phyloP scores from a whole-genome alignment of 92 coral and sea anemone genomes.

The Porites evermanni region DNA sequence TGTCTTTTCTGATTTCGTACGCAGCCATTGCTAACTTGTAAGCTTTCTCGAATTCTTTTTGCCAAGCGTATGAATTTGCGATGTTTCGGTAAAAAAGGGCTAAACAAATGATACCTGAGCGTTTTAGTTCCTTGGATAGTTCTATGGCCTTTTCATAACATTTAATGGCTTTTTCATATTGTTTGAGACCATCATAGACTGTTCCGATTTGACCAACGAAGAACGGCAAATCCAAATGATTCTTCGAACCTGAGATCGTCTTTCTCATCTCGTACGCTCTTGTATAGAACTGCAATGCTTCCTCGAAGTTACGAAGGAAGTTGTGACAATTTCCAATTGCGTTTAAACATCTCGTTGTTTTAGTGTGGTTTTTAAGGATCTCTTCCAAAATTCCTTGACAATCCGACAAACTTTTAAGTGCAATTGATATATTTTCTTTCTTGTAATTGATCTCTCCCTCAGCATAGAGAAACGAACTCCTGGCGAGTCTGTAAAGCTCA shows the following conservation, averaged over 20 bases:
- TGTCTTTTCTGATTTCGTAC: conserved; percentile 8
- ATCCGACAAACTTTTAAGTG: conserved; percentile 31
- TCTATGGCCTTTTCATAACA: conserved; percentile 9
- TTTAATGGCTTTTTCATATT: conserved; percentile 2
- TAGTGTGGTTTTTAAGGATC: conserved; percentile 46
- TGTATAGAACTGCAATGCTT: not conserved
- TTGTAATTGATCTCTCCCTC: conserved; percentile 48
- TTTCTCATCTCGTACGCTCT: not conserved
- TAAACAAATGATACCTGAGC: conserved; percentile 15
- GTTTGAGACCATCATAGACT: conserved; percentile 8
- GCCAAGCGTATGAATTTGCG: conserved; percentile 13
- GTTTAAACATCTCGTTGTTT: conserved; percentile 66
- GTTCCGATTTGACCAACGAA: conserved; percentile 14
- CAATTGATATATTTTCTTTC: conserved; percentile 7
- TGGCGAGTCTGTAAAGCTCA: conserved; percentile 12
- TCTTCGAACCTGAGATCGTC: not conserved
- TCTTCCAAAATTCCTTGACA: conserved; percentile 36
- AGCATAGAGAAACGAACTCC: conserved; percentile 37
- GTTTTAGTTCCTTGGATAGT: conserved; percentile 28
- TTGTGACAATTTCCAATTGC: conserved; percentile 65
- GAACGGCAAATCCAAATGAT: conserved; percentile 9
- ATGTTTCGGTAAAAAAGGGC: conserved; percentile 33
- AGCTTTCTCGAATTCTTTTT: conserved; percentile 1
- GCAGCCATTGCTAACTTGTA: conserved; percentile 19
- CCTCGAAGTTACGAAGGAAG: not conserved